Percentiles rank a stretch among this genome's conserved stretches.
phyloP scores from a whole-genome alignment of 2,797 vertebrate genomes.

The Aplochiton taeniatus region DNA sequence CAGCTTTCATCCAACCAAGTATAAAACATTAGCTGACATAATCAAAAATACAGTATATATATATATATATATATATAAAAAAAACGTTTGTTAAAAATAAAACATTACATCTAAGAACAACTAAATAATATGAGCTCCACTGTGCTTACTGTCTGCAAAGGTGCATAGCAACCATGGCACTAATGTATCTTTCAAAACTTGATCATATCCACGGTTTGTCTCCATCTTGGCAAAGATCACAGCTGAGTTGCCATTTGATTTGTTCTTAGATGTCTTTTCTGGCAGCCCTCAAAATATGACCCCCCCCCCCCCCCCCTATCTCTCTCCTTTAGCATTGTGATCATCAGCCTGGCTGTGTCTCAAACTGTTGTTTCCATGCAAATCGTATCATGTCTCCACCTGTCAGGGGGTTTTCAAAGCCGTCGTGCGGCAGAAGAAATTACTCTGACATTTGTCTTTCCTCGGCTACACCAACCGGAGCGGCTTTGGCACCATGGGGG shows the following conservation, averaged over 20 bases:
- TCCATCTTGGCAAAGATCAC: slow-evolving; percentile 20
- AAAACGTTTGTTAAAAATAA: too few species aligned
- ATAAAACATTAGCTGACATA: too few species aligned
- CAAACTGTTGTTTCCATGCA: slow-evolving; percentile 65
- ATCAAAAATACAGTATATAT: too few species aligned
- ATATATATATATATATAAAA: too few species aligned
- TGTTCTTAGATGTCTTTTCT: slow-evolving; percentile 47
- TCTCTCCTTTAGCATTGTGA: slow-evolving; percentile 41
- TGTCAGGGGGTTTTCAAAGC: slow-evolving; percentile 43
- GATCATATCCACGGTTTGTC: too few species aligned
- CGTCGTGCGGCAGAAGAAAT: slow-evolving; percentile 48
- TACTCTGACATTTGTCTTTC: slow-evolving; percentile 58
- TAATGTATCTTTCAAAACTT: too few species aligned
- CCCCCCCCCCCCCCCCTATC: slow-evolving; percentile 41
- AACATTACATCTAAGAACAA: too few species aligned
- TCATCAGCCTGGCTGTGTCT: slow-evolving; percentile 54
- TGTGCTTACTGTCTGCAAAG: too few species aligned
- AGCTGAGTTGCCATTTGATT: slow-evolving; percentile 57
- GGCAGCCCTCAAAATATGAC: slow-evolving; percentile 57
- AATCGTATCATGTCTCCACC: slow-evolving; percentile 55
- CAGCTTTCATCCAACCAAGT: too few species aligned
- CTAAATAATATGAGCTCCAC: too few species aligned
- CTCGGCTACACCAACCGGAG: not conserved
- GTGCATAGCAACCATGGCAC: too few species aligned
- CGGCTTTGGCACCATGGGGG: slow-evolving; percentile 27